Evolutionary conservation across 2,797 vertebrate species (phyloP), one percentile per base, ranked within the genome.

Genomic region (Harpagifer antarcticus): DNA sequence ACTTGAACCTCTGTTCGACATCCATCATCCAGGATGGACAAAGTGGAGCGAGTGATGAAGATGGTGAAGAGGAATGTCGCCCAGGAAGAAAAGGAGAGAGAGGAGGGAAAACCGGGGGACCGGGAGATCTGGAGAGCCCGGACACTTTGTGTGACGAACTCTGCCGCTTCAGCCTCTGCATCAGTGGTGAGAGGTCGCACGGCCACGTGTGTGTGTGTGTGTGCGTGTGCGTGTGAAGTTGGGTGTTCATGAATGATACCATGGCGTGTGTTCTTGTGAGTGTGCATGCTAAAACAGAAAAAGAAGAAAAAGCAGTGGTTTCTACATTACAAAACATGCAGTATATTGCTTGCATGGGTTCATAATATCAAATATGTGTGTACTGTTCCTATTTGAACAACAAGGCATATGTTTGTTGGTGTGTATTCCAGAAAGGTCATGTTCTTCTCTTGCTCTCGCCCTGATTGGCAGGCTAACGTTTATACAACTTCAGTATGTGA

Each of bases 31-130:
- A 70, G 74, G 74, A 96, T 95, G 96, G 95, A 96, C 87, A 96
- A 94, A 92, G 92, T 97, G 80, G 96, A 91, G 83, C 95, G 95
- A 64, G 93, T 96, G 86, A 93, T 97, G 93, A 96, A 96, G 90
- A 94, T 95, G 74, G 93, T 97, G 85, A 96, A 95, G 91, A 96
- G 95, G 91, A n/a, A 95, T 97, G 77, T 97, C 96, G 0, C 95
- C 94, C 37, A 94, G 95, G 88, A 96, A 95, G 92, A 94, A 93
- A 89, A 94, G 94, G 87, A 94, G 94, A 84, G 94, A 90, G n/a
- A 89, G 94, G 91, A 82, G 95, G 89, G 78, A 91, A 86, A 93
- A 90, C 86, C 82, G 95, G 89, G 94, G 93, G 86, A 90, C 91
- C 65, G 73, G 94, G 90, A 78, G 94, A 96, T 62, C 85, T 88